These are phyloP conservation scores for Timema podura DNA, from an alignment of 2,888 invertebrate genomes.

Conservation along the genomic window DNA sequence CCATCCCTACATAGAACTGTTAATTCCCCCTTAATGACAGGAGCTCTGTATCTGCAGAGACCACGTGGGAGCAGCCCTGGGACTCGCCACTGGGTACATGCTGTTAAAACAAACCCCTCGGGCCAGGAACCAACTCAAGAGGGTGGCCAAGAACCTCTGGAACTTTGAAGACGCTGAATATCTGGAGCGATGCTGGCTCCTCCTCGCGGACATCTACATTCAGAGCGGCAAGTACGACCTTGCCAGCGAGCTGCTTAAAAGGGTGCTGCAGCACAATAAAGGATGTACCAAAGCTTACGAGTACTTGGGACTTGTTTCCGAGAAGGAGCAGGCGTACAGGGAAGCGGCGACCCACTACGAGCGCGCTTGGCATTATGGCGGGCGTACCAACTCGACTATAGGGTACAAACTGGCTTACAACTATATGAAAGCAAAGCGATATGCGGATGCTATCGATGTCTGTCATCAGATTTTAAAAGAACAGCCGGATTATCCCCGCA, in stretches of 20 bases:
- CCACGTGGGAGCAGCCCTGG: conserved; percentile 81
- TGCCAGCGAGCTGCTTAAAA: conserved; percentile 75
- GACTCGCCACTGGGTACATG: conserved; percentile 79
- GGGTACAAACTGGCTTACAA: conserved; percentile 93
- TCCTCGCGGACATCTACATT: conserved; percentile 86
- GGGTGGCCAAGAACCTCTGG: conserved; percentile 82
- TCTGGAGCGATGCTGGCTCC: conserved; percentile 90
- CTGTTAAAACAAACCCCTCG: conserved; percentile 86
- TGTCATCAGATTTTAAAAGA: conserved; percentile 77
- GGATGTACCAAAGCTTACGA: conserved; percentile 90
- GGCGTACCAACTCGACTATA: conserved; percentile 74
- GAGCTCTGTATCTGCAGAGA: conserved; percentile 45
- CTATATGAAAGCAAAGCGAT: conserved; percentile 81
- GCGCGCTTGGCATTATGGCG: conserved; percentile 80
- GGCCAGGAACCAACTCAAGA: conserved; percentile 88
- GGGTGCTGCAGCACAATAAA: conserved; percentile 76
- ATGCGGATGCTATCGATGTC: conserved; percentile 88
- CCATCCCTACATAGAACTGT: too few species aligned
- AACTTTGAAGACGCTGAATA: conserved; percentile 95
- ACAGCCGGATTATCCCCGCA: conserved; percentile 85
- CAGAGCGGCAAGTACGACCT: conserved; percentile 78
- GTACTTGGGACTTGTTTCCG: conserved; percentile 77
- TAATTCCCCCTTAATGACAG: too few species aligned
- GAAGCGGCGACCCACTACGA: conserved; percentile 80
- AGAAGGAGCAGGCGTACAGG: conserved; percentile 87